Evolutionary conservation across 1,140 invertebrate genomes (phyloP).

Genomic region (Dendrolimus kikuchii): DNA sequence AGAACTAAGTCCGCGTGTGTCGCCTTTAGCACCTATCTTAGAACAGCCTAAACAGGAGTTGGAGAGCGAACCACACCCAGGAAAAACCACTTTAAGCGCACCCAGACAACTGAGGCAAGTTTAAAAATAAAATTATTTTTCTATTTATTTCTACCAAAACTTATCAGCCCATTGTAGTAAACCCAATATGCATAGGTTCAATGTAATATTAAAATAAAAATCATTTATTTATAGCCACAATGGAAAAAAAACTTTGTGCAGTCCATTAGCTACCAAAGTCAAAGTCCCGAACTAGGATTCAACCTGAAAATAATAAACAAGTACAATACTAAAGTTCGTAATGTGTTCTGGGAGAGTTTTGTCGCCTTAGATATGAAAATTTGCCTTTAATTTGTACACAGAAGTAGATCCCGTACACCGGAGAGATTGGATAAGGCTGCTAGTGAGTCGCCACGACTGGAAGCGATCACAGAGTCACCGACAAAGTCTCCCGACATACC

Average conservation of each 20-base stretch:
- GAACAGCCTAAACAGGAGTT: constrained; percentile 34
- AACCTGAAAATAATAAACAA: too few relatives aligned
- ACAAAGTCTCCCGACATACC: constrained; percentile 15
- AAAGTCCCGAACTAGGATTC: too few relatives aligned
- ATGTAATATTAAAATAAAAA: too few relatives aligned
- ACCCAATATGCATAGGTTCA: too few relatives aligned
- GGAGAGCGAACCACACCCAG: constrained; percentile 25
- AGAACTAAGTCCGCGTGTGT: constrained; percentile 36
- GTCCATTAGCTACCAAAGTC: too few relatives aligned
- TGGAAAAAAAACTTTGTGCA: too few relatives aligned
- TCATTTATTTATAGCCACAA: too few relatives aligned
- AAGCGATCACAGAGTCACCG: constrained; percentile 26
- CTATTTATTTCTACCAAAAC: background rate
- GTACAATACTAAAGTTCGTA: too few relatives aligned
- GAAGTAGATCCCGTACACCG: constrained; percentile 44
- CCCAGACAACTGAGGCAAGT: constrained; percentile 22
- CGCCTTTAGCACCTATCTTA: constrained; percentile 30
- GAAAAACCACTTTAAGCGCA: constrained; percentile 15
- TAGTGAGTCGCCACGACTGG: constrained; percentile 28
- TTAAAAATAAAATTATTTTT: background rate
- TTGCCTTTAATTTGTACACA: constrained; percentile 8
- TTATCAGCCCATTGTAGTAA: too few relatives aligned
- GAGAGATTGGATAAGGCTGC: constrained; percentile 29
- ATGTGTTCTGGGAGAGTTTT: too few relatives aligned
- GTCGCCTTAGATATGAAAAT: background rate